Conservation (phyloP, 2,113 vertebrate genomes). For the Emydura subglobosa region DNA sequence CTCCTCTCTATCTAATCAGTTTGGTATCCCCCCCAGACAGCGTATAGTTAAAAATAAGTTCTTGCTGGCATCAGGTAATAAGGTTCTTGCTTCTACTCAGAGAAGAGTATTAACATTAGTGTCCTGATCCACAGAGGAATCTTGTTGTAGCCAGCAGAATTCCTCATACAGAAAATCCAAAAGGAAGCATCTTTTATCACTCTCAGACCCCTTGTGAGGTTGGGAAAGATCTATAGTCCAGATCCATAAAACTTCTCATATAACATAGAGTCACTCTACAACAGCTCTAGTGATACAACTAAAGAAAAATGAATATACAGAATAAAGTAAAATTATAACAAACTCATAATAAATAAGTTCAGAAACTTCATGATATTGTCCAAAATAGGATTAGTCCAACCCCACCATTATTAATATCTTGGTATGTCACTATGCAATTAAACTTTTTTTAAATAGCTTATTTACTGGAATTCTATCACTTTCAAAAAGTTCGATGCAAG, state of each 20-base stretch:
- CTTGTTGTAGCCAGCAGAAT: not conserved
- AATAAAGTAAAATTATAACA: not conserved
- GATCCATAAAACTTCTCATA: not conserved
- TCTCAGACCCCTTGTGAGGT: not conserved
- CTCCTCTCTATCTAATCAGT: not conserved
- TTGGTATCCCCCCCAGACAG: not conserved
- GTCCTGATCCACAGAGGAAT: not conserved
- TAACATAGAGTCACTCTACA: not conserved
- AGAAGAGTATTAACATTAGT: not conserved
- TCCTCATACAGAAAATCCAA: not conserved
- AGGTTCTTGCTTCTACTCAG: not conserved
- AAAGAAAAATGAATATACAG: not conserved
- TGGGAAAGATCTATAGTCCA: not conserved
- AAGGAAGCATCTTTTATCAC: not conserved
- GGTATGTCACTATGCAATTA: constrained; percentile 1
- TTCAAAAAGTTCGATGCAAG: not conserved
- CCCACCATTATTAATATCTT: constrained; percentile 22
- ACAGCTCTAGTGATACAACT: not conserved
- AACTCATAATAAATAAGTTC: not conserved
- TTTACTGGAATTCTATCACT: not conserved
- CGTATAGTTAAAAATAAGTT: rapidly evolving
- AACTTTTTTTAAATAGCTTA: constrained; percentile 9
- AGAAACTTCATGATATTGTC: not conserved
- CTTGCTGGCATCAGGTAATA: not conserved
- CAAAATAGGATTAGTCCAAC: not conserved